These are phyloP conservation scores for Catocala nupta DNA, from an alignment of 2,888 invertebrate species.

Conservation along the genomic window DNA sequence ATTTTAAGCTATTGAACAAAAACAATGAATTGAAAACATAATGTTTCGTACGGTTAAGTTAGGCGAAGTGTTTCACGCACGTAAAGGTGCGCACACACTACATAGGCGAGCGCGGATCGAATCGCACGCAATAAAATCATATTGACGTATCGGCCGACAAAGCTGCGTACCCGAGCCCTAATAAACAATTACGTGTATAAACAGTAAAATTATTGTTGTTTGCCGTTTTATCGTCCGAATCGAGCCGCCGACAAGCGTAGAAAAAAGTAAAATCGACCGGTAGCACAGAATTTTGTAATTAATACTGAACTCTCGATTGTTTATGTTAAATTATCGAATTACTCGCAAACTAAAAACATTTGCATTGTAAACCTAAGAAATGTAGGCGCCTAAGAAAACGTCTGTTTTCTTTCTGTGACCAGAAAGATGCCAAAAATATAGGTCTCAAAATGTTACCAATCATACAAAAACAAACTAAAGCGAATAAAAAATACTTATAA, in stretches of 20 bases:
- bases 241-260: constrained; percentile 50
- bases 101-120: constrained; percentile 64
- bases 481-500: too few species aligned
- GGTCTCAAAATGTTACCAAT: too few species aligned
- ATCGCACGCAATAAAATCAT: constrained; percentile 71
- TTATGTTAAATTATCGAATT: constrained; percentile 6
- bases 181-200: constrained; percentile 83
- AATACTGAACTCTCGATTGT: constrained; percentile 5
- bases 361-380: neutral
- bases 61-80: constrained; percentile 52
- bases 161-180: constrained; percentile 60
- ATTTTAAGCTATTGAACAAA: constrained; percentile 33
- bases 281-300: constrained; percentile 23
- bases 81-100: constrained; percentile 43
- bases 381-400: neutral
- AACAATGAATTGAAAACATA: constrained; percentile 37
- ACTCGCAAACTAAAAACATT: constrained; percentile 4
- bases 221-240: constrained; percentile 73
- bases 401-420: neutral
- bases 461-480: too few species aligned
- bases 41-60: constrained; percentile 31
- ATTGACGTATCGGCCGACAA: constrained; percentile 72
- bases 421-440: too few species aligned
- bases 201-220: constrained; percentile 75
- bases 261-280: constrained; percentile 35